Base-by-base conservation (phyloP, 2,113 vertebrate species). In the Sigmodon hispidus region DNA sequence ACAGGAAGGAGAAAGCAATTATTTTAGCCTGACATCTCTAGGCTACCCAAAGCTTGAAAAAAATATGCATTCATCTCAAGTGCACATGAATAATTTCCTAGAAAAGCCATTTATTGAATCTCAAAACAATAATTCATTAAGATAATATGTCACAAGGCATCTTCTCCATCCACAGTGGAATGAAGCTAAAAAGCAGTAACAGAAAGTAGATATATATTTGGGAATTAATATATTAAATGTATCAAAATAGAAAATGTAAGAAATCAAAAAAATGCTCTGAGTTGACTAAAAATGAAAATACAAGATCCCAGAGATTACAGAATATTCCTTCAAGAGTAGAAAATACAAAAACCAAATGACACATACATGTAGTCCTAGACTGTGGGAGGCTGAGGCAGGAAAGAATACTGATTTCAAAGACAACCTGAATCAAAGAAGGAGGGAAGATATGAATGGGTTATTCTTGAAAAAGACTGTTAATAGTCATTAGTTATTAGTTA, bases 231-330 rank as follows among this genome's bases (percentile, higher is more conserved):
- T 61, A 96, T 93, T n/a, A 43, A 85, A 48, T 48, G 15, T 1
- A 87, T 67, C 52, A 91, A 95, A 93, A 65, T 73, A 86, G 55
- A 90, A 87, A 94, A 76, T 76, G 72, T 1, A 50, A 85, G 45
- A 87, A 87, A 26, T 70, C 21, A 40, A 21, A 70, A 70, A 70
- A 40, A 50, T 9, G 1, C 45, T 69, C 65, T n/a, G 21, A 52
- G 19, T 15, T 52, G 65, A 87, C 34, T 52, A 34, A 69, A n/a
- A 87, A 55, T 40, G 36, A 87, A 72, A 72, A n/a, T 5, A 29
- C 48, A n/a, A 1, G 1, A 87, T 87, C 72, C 9, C 50, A 55
- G 34, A 87, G 48, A 4, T 2, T 55, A 50, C 4, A 29, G 7
- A 19, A 36, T 55, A 12, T 40, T 2, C 84, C 13, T 13, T 55